Conservation (phyloP, 2,797 vertebrate genomes). For the Miichthys miiuy region DNA sequence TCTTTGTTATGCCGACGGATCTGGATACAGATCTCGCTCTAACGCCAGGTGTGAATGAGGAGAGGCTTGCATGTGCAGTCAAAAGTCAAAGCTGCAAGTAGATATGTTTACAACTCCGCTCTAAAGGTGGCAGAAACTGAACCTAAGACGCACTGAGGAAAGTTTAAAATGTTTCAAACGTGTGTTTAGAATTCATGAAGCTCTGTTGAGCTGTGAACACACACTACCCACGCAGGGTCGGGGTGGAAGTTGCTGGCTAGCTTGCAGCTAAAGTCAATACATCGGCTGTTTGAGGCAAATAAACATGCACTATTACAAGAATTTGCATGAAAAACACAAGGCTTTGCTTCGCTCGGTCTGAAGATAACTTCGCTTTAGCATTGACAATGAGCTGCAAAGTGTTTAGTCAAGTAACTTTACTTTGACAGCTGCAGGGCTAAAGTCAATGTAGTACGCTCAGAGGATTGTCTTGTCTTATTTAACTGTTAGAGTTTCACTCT, state of each 20-base stretch:
- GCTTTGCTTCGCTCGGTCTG: neutral
- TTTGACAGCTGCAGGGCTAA: neutral
- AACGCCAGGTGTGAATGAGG: too few species aligned
- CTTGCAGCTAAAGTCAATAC: neutral
- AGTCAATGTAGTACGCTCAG: neutral
- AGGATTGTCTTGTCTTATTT: neutral
- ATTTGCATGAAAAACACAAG: neutral
- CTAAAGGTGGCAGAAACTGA: neutral
- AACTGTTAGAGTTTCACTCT: neutral
- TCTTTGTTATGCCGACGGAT: too few species aligned
- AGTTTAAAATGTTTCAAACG: neutral
- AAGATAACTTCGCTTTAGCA: neutral
- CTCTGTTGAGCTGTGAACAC: neutral
- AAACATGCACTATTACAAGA: neutral
- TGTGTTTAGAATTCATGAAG: neutral
- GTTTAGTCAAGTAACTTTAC: neutral
- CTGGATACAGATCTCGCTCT: too few species aligned
- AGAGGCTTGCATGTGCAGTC: neutral
- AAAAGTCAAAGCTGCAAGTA: neutral
- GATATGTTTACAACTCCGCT: neutral
- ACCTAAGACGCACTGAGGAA: neutral
- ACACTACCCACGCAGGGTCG: neutral
- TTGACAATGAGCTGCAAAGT: neutral
- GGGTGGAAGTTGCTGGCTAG: neutral
- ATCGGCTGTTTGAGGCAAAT: neutral